Conservation (phyloP, 2,797 vertebrate genomes). For the Cuniculus paca region DNA sequence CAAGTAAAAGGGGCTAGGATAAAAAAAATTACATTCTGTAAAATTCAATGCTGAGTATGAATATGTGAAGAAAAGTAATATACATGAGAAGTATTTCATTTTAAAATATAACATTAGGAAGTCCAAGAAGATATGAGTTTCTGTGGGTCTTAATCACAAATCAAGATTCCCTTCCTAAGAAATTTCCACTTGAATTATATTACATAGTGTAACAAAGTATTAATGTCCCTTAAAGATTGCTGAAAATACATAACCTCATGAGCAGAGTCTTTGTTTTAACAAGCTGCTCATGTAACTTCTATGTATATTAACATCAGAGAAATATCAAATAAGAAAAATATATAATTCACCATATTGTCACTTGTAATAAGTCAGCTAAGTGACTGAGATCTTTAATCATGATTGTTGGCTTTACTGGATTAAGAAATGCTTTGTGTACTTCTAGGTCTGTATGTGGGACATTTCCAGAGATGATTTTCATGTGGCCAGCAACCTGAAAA, state of each 20-base stretch:
- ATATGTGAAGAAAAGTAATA: neutral
- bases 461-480: neutral
- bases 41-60: neutral
- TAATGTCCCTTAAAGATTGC: neutral
- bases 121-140: no score
- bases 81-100: neutral
- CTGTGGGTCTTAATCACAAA: no score
- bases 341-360: neutral
- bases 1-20: neutral
- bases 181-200: neutral
- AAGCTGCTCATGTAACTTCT: neutral
- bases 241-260: neutral
- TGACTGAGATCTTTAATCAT: neutral
- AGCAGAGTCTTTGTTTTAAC: neutral
- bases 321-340: neutral
- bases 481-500: neutral
- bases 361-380: neutral
- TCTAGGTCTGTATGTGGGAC: neutral
- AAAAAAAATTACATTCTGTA: neutral
- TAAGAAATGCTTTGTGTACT: neutral
- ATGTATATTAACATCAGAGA: neutral
- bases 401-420: neutral
- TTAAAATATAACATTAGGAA: neutral
- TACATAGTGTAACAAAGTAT: neutral
- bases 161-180: neutral